phyloP scores from a whole-genome alignment of 2,113 vertebrate genomes.

The Uropsilus gracilis region DNA sequence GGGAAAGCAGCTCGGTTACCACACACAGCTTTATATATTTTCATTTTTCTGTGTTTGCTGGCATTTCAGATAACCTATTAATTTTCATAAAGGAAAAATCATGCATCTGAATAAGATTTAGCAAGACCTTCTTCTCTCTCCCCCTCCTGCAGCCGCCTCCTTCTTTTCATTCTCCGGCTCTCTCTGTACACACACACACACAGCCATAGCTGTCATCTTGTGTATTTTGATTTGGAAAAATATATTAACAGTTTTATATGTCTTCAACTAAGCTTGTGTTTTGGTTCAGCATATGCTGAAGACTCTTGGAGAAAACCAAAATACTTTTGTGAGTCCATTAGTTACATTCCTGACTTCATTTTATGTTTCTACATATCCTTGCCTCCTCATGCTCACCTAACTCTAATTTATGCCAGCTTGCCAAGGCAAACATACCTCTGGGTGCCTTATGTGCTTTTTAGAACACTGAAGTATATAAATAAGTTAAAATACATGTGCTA shows the following conservation, averaged over 20 bases:
- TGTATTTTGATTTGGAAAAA: constrained; percentile 47
- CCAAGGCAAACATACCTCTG: constrained; percentile 38
- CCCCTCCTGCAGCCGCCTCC: not conserved
- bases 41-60: not conserved
- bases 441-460: constrained; percentile 49
- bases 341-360: not conserved
- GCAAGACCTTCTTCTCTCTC: not conserved
- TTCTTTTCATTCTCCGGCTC: not conserved
- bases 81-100: constrained; percentile 51
- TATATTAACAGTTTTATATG: not conserved
- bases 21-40: not conserved
- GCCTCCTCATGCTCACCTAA: not conserved
- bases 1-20: not conserved
- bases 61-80: constrained; percentile 51
- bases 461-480: constrained; percentile 62
- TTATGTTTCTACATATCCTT: not conserved
- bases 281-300: not conserved
- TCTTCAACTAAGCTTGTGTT: constrained; percentile 31
- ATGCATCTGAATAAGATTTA: not conserved
- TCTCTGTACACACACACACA: not conserved
- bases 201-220: not conserved
- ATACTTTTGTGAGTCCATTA: not conserved
- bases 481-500: constrained; percentile 52
- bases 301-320: constrained; percentile 31
- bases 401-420: constrained; percentile 58